Percentiles rank a stretch among this genome's conserved stretches.
phyloP scores from a whole-genome alignment of 2,797 vertebrate species.

The Alfaro cultratus region DNA sequence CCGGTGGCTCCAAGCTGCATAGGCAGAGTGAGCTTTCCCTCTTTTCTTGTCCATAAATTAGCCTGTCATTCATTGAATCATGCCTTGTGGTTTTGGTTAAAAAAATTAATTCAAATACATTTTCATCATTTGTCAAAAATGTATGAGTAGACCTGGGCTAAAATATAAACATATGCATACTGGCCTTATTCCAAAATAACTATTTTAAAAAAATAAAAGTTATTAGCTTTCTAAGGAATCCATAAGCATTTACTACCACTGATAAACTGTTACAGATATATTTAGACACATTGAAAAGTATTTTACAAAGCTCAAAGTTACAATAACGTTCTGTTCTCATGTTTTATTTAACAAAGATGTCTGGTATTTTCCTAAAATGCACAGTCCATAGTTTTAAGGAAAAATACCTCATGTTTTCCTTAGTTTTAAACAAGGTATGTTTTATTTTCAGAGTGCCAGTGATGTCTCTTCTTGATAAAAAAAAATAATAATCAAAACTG shows the following conservation, averaged over 20 bases:
- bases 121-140: slow-evolving; percentile 41
- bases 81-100: slow-evolving; percentile 33
- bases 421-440: background rate
- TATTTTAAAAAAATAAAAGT: background rate
- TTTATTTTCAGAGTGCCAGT: background rate
- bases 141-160: slow-evolving; percentile 2
- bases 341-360: background rate
- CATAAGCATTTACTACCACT: background rate
- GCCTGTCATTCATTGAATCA: slow-evolving; percentile 60
- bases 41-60: slow-evolving; percentile 56
- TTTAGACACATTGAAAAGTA: background rate
- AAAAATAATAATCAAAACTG: background rate
- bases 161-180: background rate
- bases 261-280: background rate
- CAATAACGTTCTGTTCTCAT: background rate
- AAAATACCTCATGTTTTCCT: background rate
- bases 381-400: background rate
- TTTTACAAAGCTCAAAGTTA: background rate
- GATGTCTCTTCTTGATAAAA: background rate
- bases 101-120: slow-evolving; percentile 26
- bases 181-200: background rate
- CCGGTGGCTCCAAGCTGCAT: slow-evolving; percentile 49
- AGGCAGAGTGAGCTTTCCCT: slow-evolving; percentile 24
- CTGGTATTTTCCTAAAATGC: background rate
- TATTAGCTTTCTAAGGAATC: background rate